Percentiles rank a stretch among this genome's conserved stretches.
Evolutionary conservation across 2,888 invertebrate genomes (phyloP).

Genomic region (Eilema caniola): DNA sequence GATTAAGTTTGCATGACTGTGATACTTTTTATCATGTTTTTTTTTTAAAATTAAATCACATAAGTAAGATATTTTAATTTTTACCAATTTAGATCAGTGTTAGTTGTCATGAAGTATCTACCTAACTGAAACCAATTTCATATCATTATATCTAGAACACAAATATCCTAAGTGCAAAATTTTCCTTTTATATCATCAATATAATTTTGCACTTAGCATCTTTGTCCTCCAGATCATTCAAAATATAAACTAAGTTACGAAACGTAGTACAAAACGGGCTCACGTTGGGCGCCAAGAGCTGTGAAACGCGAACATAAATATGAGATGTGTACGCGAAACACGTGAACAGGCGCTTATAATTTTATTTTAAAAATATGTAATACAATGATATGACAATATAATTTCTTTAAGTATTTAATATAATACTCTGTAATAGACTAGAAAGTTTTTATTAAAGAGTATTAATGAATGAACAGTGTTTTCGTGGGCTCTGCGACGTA

Average conservation of each 20-base stretch:
- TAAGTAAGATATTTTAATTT: neutral
- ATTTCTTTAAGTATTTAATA: constrained; percentile 31
- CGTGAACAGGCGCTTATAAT: constrained; percentile 32
- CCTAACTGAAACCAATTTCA: neutral
- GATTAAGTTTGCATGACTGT: constrained; percentile 11
- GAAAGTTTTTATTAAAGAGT: constrained; percentile 59
- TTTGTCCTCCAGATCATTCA: too few relatives aligned
- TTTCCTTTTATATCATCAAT: too few relatives aligned
- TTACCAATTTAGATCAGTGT: neutral
- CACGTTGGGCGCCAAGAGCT: constrained; percentile 5
- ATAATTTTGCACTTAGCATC: too few relatives aligned
- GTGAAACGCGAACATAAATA: neutral
- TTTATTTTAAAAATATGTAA: constrained; percentile 20
- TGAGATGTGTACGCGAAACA: constrained; percentile 6
- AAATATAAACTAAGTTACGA: neutral
- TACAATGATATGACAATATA: constrained; percentile 27
- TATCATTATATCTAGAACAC: neutral
- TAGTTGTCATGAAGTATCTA: neutral
- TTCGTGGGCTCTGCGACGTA: constrained; percentile 47
- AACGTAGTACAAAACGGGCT: neutral
- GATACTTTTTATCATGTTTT: constrained; percentile 10
- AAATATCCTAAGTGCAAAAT: too few relatives aligned
- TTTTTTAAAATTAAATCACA: constrained; percentile 5
- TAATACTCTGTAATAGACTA: constrained; percentile 54
- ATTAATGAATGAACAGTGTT: constrained; percentile 62